Base-by-base conservation (phyloP, 2,797 vertebrate genomes). In the Melanotaenia pygmaea region DNA sequence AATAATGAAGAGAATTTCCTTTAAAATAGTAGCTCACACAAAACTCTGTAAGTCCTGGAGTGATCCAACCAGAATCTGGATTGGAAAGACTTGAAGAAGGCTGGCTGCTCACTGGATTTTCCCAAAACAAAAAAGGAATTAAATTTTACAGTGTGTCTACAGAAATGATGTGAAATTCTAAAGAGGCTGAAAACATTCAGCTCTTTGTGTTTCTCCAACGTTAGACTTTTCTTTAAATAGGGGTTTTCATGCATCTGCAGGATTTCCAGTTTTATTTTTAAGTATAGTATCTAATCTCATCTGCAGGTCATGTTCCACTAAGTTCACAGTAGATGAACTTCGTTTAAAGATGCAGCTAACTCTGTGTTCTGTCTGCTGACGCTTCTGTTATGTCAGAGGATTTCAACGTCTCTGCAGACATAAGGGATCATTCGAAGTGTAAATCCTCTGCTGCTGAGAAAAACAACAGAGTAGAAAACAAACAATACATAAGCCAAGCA, bases 331-430 rank as follows among this genome's bases (percentile, higher is more conserved):
- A 35, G 32, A 64, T 51, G 22, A 64, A 37, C 54, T 28, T 57
- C 10, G 3, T 32, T 57, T 32, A 8, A 30, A 32, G 16, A 7
- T 61, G 73, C 70, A 22, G 9, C 22, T n/a, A 60, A 70, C 67
- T 82, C 81, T 85, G 85, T 87, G 84, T 82, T 78, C 78, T 84
- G 77, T 86, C 70, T 62, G 80, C 60, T 12, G 34, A 78, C 30
- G 70, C 65, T n/a, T 70, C 75, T 64, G 79, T 89, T 87, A 90
- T 72, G 84, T 91, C 88, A 88, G 68, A 83, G 89, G 90, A 90
- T 91, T 91, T 91, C 76, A 0, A 22, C 9, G 10, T 82, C 84
- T 74, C 82, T 72, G 66, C 72, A 50, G 77, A 84, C 79, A 83
- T 77, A 86, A 89, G 89, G 86, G 80, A 80, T 79, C 77, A 84